A percentile compares a stretch with the other conserved stretches of the same genome.
Evolutionary conservation across 2,797 vertebrate genomes (phyloP).

Genomic region (Ceryle rudis): DNA sequence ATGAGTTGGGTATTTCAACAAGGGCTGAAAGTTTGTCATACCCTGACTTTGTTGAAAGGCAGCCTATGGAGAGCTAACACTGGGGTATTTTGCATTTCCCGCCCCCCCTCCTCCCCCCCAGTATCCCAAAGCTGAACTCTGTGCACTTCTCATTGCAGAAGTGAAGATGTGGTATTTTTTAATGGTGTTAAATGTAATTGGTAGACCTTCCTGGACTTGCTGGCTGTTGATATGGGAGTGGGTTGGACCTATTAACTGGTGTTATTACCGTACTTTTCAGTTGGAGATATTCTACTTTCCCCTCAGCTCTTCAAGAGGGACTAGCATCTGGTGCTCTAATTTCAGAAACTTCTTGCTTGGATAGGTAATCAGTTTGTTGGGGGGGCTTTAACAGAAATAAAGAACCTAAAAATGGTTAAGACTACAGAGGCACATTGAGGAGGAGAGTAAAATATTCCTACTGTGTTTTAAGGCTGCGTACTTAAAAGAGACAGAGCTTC

Average conservation of each 20-base stretch:
- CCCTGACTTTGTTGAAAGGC: background rate
- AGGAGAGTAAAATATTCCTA: background rate
- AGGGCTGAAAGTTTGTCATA: background rate
- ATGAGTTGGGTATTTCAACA: background rate
- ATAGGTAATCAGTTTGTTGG: background rate
- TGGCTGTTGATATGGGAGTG: background rate
- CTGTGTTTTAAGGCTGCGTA: background rate
- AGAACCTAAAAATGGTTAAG: background rate
- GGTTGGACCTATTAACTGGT: background rate
- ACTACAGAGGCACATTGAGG: background rate
- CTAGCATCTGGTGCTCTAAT: background rate
- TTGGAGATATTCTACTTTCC: background rate
- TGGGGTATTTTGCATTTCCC: background rate
- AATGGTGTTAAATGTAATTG: background rate
- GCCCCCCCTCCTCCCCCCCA: background rate
- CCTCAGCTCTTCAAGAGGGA: background rate
- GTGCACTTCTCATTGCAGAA: background rate
- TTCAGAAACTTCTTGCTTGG: background rate
- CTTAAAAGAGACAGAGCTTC: constrained; percentile 20
- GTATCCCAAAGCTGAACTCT: background rate
- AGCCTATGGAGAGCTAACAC: background rate
- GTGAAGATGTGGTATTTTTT: background rate
- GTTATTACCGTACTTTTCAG: background rate
- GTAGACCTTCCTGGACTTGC: background rate
- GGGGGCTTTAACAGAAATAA: background rate